phyloP scores from a whole-genome alignment of 2,797 vertebrate species.

The Malurus leucopterus region DNA sequence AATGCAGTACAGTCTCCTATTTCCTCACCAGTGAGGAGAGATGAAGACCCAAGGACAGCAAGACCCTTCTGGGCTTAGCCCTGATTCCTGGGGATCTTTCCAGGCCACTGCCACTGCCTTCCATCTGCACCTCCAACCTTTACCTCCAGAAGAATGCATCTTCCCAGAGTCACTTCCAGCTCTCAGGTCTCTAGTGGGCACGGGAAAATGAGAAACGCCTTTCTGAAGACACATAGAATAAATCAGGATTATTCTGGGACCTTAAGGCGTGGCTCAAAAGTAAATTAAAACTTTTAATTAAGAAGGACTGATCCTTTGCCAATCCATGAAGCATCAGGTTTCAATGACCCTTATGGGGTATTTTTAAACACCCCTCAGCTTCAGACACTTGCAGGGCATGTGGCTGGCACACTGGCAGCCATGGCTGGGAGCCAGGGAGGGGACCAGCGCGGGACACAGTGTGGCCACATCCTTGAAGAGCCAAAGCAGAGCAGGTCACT shows the following conservation, averaged over 20 bases:
- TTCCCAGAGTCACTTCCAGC: neutral
- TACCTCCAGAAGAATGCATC: neutral
- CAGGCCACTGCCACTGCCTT: neutral
- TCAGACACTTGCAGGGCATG: rapidly evolving
- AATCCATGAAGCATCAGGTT: neutral
- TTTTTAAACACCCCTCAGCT: neutral
- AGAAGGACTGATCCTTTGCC: neutral
- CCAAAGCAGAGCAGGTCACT: neutral
- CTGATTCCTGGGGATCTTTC: neutral
- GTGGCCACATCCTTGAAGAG: neutral
- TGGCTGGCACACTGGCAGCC: rapidly evolving
- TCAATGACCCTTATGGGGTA: neutral
- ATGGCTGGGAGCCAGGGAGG: neutral
- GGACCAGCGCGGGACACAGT: rapidly evolving
- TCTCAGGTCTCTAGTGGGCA: neutral
- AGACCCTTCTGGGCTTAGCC: neutral
- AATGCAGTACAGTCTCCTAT: neutral
- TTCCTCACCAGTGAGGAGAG: neutral
- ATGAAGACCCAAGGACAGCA: neutral
- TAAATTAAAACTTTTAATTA: neutral
- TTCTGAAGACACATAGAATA: neutral
- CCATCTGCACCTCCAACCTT: neutral
- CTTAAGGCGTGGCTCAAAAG: neutral
- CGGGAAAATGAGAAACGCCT: neutral
- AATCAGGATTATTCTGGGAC: rapidly evolving